phyloP scores from a whole-genome alignment of 2,888 invertebrate genomes.

The Ceraclea dissimilis region DNA sequence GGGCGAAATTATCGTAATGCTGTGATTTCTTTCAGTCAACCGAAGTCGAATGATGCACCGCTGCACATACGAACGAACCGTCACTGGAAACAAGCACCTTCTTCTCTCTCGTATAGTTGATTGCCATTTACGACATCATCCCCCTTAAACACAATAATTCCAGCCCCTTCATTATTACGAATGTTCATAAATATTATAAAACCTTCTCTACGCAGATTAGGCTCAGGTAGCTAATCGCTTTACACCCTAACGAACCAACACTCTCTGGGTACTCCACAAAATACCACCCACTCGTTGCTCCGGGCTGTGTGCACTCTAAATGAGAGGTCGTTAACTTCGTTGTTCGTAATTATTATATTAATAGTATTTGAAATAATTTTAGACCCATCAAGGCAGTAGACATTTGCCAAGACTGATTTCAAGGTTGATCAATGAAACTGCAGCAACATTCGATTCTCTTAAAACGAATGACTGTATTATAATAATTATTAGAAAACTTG shows the following conservation, averaged over 20 bases:
- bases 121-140: slow-evolving; percentile 1
- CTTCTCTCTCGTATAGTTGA: background rate
- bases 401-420: too few species aligned
- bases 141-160: slow-evolving; percentile 4
- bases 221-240: slow-evolving; percentile 19
- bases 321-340: background rate
- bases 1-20: too few species aligned
- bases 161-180: slow-evolving; percentile 19
- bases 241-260: background rate
- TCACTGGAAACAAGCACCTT: too few species aligned
- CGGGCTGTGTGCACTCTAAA: background rate
- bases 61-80: too few species aligned
- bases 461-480: too few species aligned
- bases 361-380: too few species aligned
- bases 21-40: too few species aligned
- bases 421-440: too few species aligned
- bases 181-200: slow-evolving; percentile 25
- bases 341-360: background rate
- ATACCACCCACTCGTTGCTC: background rate
- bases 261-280: background rate
- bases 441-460: too few species aligned
- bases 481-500: too few species aligned
- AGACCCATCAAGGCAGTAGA: too few species aligned
- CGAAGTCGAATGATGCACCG: too few species aligned
- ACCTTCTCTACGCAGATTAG: slow-evolving; percentile 16